Percentiles rank a stretch among this genome's conserved stretches.
These are phyloP conservation scores for Glaucidium brasilianum DNA, from an alignment of 2,113 vertebrate genomes.

Conservation along the genomic window DNA sequence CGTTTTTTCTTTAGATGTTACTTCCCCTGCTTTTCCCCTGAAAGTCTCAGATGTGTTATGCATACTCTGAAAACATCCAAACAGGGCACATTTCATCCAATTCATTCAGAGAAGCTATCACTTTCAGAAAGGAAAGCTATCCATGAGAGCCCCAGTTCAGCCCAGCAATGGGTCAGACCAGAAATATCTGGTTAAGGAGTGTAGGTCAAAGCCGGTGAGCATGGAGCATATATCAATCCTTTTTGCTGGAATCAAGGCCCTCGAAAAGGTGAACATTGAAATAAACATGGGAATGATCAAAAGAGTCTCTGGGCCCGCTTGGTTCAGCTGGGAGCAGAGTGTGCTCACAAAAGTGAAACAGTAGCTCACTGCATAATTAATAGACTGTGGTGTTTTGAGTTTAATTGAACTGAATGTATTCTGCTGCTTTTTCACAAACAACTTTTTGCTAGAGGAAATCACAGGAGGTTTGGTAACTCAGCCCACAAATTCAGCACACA, in stretches of 20 bases:
- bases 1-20: slow-evolving; percentile 20
- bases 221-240: neutral
- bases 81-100: slow-evolving; percentile 37
- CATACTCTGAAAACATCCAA: slow-evolving; percentile 37
- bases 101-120: neutral
- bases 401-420: neutral
- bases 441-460: neutral
- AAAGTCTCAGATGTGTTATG: slow-evolving; percentile 3
- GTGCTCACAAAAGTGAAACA: neutral
- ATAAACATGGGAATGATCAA: neutral
- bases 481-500: neutral
- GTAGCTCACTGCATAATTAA: neutral
- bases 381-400: neutral
- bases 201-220: neutral
- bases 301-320: neutral
- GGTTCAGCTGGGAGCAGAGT: neutral
- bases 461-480: neutral
- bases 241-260: neutral
- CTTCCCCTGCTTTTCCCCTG: slow-evolving; percentile 36
- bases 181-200: neutral
- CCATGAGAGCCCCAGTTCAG: neutral
- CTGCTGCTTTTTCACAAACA: neutral
- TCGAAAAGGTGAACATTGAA: neutral
- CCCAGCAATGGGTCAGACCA: neutral
- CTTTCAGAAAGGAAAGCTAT: neutral